phyloP scores from a whole-genome alignment of 1,140 invertebrate genomes.

The Zaprionus nigranus region DNA sequence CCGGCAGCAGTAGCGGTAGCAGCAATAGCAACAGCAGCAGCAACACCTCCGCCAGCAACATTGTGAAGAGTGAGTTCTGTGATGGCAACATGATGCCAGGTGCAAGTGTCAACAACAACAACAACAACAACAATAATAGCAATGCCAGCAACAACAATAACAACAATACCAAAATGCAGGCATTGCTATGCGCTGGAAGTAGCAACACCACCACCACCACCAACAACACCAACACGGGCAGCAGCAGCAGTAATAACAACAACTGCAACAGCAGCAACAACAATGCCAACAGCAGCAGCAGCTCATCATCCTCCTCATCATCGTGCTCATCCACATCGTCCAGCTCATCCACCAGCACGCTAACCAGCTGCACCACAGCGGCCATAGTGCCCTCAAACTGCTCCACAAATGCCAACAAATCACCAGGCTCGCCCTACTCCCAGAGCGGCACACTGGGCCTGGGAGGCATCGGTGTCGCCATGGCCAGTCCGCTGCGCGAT shows the following conservation, averaged over 20 bases:
- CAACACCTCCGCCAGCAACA: conserved; percentile 51
- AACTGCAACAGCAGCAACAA: conserved; percentile 29
- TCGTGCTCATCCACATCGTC: conserved; percentile 74
- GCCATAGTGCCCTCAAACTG: conserved; percentile 78
- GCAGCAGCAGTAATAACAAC: conserved; percentile 15
- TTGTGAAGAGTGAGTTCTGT: conserved; percentile 81
- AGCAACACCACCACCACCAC: conserved; percentile 32
- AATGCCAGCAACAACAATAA: conserved; percentile 48
- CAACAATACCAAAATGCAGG: conserved; percentile 67
- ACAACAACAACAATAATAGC: conserved; percentile 54
- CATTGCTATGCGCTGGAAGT: conserved; percentile 49
- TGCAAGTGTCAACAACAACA: conserved; percentile 63
- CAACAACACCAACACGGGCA: conserved; percentile 24
- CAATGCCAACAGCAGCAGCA: conserved; percentile 47
- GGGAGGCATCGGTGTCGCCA: conserved; percentile 34
- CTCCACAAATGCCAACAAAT: conserved; percentile 82
- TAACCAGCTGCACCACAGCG: conserved; percentile 79
- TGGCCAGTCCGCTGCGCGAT: conserved; percentile 58
- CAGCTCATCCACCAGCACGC: conserved; percentile 70
- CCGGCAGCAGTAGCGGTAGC: conserved; percentile 54
- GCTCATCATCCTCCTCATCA: conserved; percentile 76
- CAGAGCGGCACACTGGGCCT: conserved; percentile 45
- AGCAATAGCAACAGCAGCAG: conserved; percentile 24
- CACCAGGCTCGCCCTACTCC: conserved; percentile 66
- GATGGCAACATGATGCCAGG: conserved; percentile 73